These are phyloP conservation scores for Lagocephalus sceleratus DNA, from an alignment of 2,797 vertebrate genomes.

Conservation along the genomic window DNA sequence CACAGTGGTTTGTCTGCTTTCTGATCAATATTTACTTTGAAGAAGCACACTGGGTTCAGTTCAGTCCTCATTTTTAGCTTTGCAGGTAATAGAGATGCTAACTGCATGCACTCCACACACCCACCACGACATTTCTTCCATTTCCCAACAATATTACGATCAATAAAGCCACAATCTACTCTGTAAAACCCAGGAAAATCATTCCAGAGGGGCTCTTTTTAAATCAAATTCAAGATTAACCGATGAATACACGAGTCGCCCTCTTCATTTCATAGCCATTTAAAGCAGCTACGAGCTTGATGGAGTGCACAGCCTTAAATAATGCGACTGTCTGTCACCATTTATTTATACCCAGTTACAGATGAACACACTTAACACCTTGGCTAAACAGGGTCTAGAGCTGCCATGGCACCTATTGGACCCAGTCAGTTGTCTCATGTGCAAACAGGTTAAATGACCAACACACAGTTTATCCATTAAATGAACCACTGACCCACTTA, in stretches of 20 bases:
- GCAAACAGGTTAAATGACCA: conserved; percentile 33
- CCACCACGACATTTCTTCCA: not conserved
- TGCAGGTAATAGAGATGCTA: too few relatives aligned
- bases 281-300: conserved; percentile 10
- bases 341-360: conserved; percentile 20
- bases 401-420: conserved; percentile 15
- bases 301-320: conserved; percentile 1
- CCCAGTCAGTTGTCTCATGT: conserved; percentile 29
- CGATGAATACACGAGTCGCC: conserved; percentile 1
- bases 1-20: not conserved
- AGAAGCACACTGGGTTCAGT: not conserved
- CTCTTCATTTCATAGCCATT: conserved; percentile 11
- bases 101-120: not conserved
- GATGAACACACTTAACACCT: conserved; percentile 24
- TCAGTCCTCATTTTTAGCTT: too few relatives aligned
- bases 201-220: too few relatives aligned
- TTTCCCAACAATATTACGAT: not conserved
- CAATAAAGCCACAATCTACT: not conserved
- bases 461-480: conserved; percentile 28
- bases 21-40: conserved; percentile 6
- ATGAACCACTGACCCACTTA: conserved; percentile 32
- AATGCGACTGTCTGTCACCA: conserved; percentile 18
- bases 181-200: too few relatives aligned
- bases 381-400: conserved; percentile 26
- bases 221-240: not conserved